Base-by-base conservation (phyloP, 2,888 invertebrate species). In the Hydraecia micacea region DNA sequence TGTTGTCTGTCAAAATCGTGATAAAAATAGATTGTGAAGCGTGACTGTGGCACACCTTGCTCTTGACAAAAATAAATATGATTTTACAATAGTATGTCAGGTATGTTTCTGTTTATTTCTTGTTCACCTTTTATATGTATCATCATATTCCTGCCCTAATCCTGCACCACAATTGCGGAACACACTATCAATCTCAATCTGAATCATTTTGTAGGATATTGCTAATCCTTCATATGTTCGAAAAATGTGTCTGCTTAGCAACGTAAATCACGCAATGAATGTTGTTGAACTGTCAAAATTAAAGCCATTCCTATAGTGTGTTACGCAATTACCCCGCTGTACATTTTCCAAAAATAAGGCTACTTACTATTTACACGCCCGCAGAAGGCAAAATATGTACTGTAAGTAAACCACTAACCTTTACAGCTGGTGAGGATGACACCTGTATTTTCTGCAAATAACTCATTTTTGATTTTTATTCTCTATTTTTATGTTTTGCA, bases 1-100 rank as follows among this genome's bases (percentile, higher is more conserved):
- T 75, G 79, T 65, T 81, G 88, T 87, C 89, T 58, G 84, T 89
- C 88, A 88, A 79, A 81, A 65, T 77, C 11, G 67, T 66, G 86
- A 62, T 75, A 86, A 73, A 86, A 83, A 79, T 89, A 87, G 88
- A 88, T 60, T 67, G 28, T n/a, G 66, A 63, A 36, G 60, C 74
- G 71, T 46, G 39, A 63, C 78, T 46, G 70, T 67, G n/a, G n/a
- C n/a, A n/a, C 77, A 83, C 79, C 80, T 79, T 81, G 81, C 76
- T 76, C 79, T 76, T 77, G 81, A 81, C 75, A 55, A 79, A 80
- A 82, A 89, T 81, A 82, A 73, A 79, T 74, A 75, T 67, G 63
- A 60, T 74, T 70, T 77, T 77, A 65, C 69, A 39, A 76, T 82
- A 58, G 55, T 42, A 21, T 18, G 21, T 39, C 32, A 21, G 36